These are phyloP conservation scores for Vulpes lagopus DNA, from an alignment of 2,113 vertebrate species.

Conservation along the genomic window DNA sequence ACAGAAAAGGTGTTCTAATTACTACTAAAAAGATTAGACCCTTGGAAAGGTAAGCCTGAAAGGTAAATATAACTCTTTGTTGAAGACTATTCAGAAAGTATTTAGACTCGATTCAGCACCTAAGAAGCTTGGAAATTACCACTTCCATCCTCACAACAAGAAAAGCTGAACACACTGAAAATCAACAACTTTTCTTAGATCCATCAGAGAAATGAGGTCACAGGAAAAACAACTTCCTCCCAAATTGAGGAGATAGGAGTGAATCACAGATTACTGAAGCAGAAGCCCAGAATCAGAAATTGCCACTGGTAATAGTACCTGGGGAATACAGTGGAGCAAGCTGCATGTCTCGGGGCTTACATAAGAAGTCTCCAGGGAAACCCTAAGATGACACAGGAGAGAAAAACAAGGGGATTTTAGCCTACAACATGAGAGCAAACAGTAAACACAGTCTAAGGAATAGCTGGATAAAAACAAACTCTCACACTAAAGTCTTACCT, in stretches of 20 bases:
- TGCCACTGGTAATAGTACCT: too few relatives aligned
- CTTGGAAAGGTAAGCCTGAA: neutral
- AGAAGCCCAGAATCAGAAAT: neutral
- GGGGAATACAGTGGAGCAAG: neutral
- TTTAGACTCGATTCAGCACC: neutral
- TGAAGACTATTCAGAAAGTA: neutral
- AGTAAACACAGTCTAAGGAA: neutral
- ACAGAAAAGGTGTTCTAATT: neutral
- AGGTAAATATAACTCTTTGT: neutral
- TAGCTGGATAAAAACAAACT: neutral
- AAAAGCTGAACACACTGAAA: neutral
- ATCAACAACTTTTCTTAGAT: neutral
- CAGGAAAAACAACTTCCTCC: neutral
- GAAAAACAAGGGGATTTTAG: neutral
- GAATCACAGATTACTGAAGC: neutral
- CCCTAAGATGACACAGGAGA: neutral
- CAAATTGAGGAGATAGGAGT: neutral
- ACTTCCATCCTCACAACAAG: neutral
- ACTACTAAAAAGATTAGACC: neutral
- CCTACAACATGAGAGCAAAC: neutral
- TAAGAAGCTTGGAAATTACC: neutral
- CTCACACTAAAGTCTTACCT: neutral
- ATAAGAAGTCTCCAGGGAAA: neutral
- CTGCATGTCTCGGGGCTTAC: accelerated
- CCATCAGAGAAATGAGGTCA: neutral